phyloP scores from a whole-genome alignment of 2,888 invertebrate genomes.

The Tenthredo scrophulariae region DNA sequence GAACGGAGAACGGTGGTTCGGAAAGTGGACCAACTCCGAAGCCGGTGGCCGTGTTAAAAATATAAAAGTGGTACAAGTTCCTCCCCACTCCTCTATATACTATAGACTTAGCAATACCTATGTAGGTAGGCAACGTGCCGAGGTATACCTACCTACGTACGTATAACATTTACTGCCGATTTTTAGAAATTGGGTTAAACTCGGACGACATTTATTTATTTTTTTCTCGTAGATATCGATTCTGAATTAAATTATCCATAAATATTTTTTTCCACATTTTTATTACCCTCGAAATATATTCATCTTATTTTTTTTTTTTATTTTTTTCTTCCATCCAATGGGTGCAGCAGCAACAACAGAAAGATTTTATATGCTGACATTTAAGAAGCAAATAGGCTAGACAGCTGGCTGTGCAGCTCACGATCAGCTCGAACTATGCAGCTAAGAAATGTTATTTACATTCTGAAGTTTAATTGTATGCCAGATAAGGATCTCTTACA shows the following conservation, averaged over 20 bases:
- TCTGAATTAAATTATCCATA: no score
- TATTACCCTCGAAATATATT: background rate
- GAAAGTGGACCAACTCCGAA: conserved; percentile 57
- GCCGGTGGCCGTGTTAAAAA: conserved; percentile 67
- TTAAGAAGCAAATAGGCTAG: background rate
- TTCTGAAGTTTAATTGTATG: conserved; percentile 42
- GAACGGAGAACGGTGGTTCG: conserved; percentile 49
- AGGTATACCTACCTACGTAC: no score
- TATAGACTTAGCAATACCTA: background rate
- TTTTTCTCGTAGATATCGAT: no score
- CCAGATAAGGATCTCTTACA: conserved; percentile 47
- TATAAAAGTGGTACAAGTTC: conserved; percentile 71
- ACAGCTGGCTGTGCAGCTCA: background rate
- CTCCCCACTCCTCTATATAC: background rate
- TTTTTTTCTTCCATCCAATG: background rate
- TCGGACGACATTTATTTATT: no score
- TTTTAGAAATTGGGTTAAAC: no score
- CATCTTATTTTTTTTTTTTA: background rate
- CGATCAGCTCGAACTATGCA: background rate
- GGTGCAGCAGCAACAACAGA: background rate
- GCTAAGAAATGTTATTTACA: conserved; percentile 37
- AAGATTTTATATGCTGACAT: conserved; percentile 7
- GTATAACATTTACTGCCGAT: no score
- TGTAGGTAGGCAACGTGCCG: background rate
- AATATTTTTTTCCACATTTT: no score